These are phyloP conservation scores for Lottia scabra DNA, from an alignment of 2,888 invertebrate species.

Conservation along the genomic window DNA sequence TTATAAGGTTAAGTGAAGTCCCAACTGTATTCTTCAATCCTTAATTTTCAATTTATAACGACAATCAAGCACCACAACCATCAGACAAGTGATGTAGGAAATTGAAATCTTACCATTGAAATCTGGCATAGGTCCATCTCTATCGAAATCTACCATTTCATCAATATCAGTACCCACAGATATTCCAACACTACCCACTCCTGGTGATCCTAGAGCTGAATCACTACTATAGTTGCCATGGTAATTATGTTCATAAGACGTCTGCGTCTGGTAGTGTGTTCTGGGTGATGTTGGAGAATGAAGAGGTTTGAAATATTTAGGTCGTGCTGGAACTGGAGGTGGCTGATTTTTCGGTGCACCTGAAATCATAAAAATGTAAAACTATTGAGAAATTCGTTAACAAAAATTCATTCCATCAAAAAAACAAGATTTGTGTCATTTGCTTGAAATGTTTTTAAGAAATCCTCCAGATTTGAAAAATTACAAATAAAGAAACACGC, in stretches of 20 bases:
- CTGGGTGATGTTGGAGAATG: slow-evolving; percentile 35
- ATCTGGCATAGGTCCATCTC: slow-evolving; percentile 28
- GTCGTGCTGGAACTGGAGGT: slow-evolving; percentile 43
- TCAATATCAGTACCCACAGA: slow-evolving; percentile 39
- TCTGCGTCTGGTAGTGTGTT: slow-evolving; percentile 25
- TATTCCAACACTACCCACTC: slow-evolving; percentile 37
- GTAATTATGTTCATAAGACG: slow-evolving; percentile 17
- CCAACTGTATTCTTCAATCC: too few relatives aligned
- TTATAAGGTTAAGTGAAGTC: too few relatives aligned
- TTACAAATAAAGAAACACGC: too few relatives aligned
- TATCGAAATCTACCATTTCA: slow-evolving; percentile 36
- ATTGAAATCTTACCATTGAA: slow-evolving; percentile 20
- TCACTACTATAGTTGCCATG: slow-evolving; percentile 46
- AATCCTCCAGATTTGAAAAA: too few relatives aligned
- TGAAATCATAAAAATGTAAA: background rate
- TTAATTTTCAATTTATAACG: too few relatives aligned
- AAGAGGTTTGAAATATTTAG: slow-evolving; percentile 45
- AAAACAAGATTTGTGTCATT: too few relatives aligned
- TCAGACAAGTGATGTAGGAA: background rate
- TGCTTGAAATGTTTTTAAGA: too few relatives aligned
- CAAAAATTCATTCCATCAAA: too few relatives aligned
- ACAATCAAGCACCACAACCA: background rate
- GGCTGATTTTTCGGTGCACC: slow-evolving; percentile 28
- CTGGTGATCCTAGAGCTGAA: slow-evolving; percentile 53
- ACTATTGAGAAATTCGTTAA: background rate